Evolutionary conservation across 2,113 vertebrate genomes (phyloP).

Genomic region (Laticauda laticaudata): DNA sequence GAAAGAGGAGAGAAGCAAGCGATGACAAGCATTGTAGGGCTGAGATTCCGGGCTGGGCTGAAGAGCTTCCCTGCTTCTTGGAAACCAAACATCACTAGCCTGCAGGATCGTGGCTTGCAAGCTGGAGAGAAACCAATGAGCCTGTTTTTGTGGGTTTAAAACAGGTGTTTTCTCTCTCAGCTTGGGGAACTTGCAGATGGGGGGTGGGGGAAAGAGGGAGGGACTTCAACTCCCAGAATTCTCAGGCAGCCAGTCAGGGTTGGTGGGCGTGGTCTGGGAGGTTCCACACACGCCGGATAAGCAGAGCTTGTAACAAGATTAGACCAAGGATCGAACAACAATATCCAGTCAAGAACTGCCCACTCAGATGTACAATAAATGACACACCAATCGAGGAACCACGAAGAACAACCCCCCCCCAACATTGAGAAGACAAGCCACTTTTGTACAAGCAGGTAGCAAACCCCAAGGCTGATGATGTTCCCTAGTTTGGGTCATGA

Average conservation of each 20-base stretch:
- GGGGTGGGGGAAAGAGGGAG: fast-evolving
- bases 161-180: not conserved
- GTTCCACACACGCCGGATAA: not conserved
- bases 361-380: not conserved
- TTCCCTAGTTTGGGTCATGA: too few relatives aligned
- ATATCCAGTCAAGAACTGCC: not conserved
- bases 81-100: not conserved
- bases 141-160: not conserved
- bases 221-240: not conserved
- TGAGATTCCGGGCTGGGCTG: not conserved
- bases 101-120: not conserved
- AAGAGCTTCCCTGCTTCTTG: not conserved
- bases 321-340: too few relatives aligned
- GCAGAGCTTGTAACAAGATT: not conserved
- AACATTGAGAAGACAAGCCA: too few relatives aligned
- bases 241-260: not conserved
- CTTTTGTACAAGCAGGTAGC: too few relatives aligned
- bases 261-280: not conserved
- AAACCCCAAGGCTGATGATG: too few relatives aligned
- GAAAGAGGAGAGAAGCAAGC: not conserved
- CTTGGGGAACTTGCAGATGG: not conserved
- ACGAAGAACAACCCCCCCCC: too few relatives aligned
- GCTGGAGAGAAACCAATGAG: too few relatives aligned
- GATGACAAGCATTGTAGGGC: not conserved
- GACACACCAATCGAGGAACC: not conserved